These are phyloP conservation scores for Liparis tanakae DNA, from an alignment of 2,797 vertebrate genomes.

Conservation along the genomic window DNA sequence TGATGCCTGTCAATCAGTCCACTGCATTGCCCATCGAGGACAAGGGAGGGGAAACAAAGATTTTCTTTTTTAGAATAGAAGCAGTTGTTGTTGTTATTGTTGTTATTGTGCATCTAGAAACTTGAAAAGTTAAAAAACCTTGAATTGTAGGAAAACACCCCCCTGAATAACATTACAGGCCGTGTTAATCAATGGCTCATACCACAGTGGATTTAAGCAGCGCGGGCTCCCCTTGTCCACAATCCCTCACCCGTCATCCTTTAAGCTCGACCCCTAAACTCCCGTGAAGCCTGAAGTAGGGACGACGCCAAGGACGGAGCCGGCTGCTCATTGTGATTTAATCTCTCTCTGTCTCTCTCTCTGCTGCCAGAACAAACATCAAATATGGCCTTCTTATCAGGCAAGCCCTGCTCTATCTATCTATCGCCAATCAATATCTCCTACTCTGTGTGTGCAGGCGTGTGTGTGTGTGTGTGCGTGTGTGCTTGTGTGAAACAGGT, in stretches of 20 bases:
- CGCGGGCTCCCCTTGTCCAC: slow-evolving; percentile 63
- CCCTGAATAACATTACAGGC: slow-evolving; percentile 62
- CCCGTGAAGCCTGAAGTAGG: slow-evolving; percentile 68
- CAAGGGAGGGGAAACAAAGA: slow-evolving; percentile 44
- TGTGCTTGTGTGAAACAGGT: slow-evolving; percentile 58
- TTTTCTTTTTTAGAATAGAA: neutral
- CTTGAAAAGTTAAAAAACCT: slow-evolving; percentile 46
- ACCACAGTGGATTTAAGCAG: slow-evolving; percentile 66
- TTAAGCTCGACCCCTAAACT: slow-evolving; percentile 74
- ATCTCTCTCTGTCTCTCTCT: slow-evolving; percentile 69
- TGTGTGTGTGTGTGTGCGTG: slow-evolving; percentile 5
- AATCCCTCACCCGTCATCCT: slow-evolving; percentile 70
- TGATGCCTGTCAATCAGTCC: slow-evolving; percentile 59
- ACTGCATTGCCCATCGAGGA: slow-evolving; percentile 11
- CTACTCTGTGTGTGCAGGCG: slow-evolving; percentile 52
- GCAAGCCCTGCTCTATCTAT: slow-evolving; percentile 67
- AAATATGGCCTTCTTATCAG: slow-evolving; percentile 81
- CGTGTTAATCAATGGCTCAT: slow-evolving; percentile 72
- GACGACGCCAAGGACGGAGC: slow-evolving; percentile 77
- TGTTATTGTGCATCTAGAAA: slow-evolving; percentile 38
- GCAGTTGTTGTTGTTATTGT: slow-evolving; percentile 30
- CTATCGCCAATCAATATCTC: slow-evolving; percentile 79
- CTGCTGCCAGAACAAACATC: slow-evolving; percentile 77
- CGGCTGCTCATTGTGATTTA: slow-evolving; percentile 79
- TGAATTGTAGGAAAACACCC: slow-evolving; percentile 48